Conservation (phyloP, 2,113 vertebrate species). For the Macrotis lagotis region DNA sequence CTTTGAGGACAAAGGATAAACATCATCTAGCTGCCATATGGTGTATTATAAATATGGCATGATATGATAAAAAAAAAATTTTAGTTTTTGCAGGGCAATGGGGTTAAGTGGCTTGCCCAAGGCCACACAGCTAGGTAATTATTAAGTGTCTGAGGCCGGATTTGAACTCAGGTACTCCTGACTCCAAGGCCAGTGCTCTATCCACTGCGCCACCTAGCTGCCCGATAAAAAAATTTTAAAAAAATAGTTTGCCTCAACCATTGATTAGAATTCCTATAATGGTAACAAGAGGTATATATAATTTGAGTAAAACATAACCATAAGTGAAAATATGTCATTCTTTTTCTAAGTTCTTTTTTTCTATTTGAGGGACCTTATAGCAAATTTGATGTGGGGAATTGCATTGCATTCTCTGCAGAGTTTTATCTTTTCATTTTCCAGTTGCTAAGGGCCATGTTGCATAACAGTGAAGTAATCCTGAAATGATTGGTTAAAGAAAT, state of each 20-base stretch:
- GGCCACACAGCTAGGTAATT: too few species aligned
- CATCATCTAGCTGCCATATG: too few species aligned
- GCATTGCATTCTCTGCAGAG: conserved; percentile 65
- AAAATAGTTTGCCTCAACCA: not conserved
- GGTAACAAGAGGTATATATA: not conserved
- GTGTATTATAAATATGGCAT: too few species aligned
- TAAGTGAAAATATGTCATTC: not conserved
- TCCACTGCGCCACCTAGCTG: too few species aligned
- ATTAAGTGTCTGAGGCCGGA: too few species aligned
- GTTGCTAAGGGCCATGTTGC: not conserved
- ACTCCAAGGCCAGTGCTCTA: too few species aligned
- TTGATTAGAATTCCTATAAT: conserved; percentile 20
- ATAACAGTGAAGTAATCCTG: not conserved
- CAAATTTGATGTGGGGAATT: conserved; percentile 52
- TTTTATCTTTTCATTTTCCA: not conserved
- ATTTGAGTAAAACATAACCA: not conserved
- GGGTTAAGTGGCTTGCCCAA: too few species aligned
- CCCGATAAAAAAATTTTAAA: too few species aligned
- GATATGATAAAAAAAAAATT: too few species aligned
- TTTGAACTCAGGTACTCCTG: too few species aligned
- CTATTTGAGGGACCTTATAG: conserved; percentile 1
- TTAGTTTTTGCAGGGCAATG: too few species aligned
- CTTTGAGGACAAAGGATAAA: too few species aligned
- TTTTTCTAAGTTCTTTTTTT: conserved; percentile 23
- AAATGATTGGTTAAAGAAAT: not conserved